Base-by-base conservation (phyloP, 2,113 vertebrate genomes). In the Ibidorhyncha struthersii region DNA sequence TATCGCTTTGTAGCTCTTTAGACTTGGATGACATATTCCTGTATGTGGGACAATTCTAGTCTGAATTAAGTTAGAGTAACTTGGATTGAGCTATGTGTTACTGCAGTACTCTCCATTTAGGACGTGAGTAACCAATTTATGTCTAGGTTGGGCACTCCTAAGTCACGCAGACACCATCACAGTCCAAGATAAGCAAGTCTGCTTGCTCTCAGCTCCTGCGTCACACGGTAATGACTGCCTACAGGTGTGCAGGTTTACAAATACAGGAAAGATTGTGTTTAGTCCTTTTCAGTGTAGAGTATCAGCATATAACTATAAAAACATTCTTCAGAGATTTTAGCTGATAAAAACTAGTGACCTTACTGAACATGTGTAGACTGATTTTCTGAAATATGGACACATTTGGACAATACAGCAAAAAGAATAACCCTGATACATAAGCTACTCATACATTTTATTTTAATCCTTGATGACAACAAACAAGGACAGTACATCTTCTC, bases 121-220 rank as follows among this genome's bases (percentile, higher is more conserved):
- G 32, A 41, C 29, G 43, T 6, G 7, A 65, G n/a, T 70, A 49
- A 71, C 22, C 38, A 56, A 40, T 50, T 77, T 86, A 25, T 14
- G 18, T 36, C 38, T 82, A 53, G 40, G 23, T 6, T 89, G 70
- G 27, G 29, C 9, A 17, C 49, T 67, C 17, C 14, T 80, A 40
- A 56, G 29, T 79, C 61, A 32, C 45, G 19, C 0, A 1, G 45
- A 78, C n/a, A 26, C 15, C 3, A 2, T 82, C 45, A 52, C 0
- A 2, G 25, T 55, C 45, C 47, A 67, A 62, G 41, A 76, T 34
- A 65, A 89, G 26, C 34, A 67, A 47, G 21, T 53, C 45, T 59
- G 43, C 58, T 89, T 76, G n/a, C 74, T 92, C 45, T 66, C 73
- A 69, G 72, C 34, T 88, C 43, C 50, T 65, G 43, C 0, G 0